These are phyloP conservation scores for Chloropsis hardwickii DNA, from an alignment of 2,113 vertebrate species.

Conservation along the genomic window DNA sequence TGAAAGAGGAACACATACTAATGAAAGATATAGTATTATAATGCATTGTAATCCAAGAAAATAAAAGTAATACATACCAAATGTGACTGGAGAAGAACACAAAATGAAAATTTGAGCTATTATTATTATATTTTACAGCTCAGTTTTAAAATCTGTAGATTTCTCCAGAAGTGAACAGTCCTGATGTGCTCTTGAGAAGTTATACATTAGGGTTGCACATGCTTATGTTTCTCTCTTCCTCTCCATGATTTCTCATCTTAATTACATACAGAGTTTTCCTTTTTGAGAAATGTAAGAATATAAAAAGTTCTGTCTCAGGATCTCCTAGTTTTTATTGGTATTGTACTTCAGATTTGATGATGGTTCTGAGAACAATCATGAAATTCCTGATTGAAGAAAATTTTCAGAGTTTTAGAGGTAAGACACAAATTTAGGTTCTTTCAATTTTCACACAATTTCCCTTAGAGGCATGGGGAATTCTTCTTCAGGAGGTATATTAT, in stretches of 20 bases:
- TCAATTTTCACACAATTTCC: fast-evolving
- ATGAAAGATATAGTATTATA: background rate
- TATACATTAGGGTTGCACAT: fast-evolving
- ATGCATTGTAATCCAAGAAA: background rate
- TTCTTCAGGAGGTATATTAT: background rate
- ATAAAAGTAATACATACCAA: background rate
- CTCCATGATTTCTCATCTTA: background rate
- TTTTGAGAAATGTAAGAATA: background rate
- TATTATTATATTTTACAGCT: background rate
- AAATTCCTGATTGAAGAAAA: background rate
- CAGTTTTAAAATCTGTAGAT: background rate
- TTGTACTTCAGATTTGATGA: background rate
- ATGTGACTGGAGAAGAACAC: background rate
- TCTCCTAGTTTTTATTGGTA: background rate
- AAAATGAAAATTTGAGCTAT: background rate
- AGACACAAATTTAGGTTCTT: background rate
- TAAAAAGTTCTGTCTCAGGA: background rate
- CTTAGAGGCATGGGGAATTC: background rate
- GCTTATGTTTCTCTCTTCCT: background rate
- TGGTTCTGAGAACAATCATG: background rate
- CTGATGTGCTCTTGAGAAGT: background rate
- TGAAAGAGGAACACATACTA: background rate
- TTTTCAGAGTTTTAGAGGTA: background rate
- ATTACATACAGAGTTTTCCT: background rate
- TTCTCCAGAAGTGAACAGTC: background rate